These are phyloP conservation scores for Telmatochromis bifrenatus DNA, from an alignment of 2,113 vertebrate genomes.

Conservation along the genomic window DNA sequence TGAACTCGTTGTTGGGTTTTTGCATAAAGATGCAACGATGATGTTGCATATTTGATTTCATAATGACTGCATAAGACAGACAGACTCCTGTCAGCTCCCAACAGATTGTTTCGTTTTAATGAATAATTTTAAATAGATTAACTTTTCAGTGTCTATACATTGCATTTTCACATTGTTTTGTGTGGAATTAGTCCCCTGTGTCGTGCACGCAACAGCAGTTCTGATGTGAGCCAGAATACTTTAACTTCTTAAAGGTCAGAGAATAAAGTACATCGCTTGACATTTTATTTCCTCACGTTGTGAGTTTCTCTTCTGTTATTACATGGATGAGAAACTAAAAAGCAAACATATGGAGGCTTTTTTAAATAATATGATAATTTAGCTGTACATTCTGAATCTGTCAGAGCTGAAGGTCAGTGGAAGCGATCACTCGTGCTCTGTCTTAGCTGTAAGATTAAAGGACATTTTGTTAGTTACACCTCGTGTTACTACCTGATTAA, in stretches of 20 bases:
- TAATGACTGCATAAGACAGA: neutral
- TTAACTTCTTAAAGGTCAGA: conserved; percentile 17
- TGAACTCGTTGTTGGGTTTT: neutral
- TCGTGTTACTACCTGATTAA: neutral
- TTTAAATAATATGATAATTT: neutral
- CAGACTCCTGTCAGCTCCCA: neutral
- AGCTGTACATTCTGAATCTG: neutral
- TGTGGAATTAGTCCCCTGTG: neutral
- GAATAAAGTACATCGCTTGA: neutral
- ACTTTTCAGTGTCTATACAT: neutral
- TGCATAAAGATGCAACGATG: neutral
- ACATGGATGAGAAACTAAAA: neutral
- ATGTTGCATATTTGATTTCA: neutral
- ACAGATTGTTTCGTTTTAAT: neutral
- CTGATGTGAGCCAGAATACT: neutral
- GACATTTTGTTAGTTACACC: neutral
- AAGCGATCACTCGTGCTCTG: neutral
- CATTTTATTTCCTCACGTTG: neutral
- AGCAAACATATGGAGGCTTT: neutral
- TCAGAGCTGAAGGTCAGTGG: neutral
- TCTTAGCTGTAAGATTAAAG: neutral
- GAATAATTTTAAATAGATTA: neutral
- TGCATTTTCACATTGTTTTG: neutral
- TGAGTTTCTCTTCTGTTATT: neutral
- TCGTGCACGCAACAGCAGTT: neutral